A percentile compares a stretch with the other conserved stretches of the same genome.
These are phyloP conservation scores for Mayetiola destructor DNA, from an alignment of 2,888 invertebrate species.

Conservation along the genomic window DNA sequence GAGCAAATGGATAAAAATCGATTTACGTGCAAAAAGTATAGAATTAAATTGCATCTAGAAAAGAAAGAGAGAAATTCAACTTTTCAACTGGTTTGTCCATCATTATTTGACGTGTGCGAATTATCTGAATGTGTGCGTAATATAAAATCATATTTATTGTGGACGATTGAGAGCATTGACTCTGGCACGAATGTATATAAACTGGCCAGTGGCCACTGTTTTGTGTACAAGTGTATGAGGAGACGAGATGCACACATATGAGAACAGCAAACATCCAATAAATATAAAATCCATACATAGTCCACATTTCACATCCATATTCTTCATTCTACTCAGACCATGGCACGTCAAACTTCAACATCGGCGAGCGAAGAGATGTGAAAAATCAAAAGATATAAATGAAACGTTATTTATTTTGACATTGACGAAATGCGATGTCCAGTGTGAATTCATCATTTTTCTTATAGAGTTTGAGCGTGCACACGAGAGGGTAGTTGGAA, in stretches of 20 bases:
- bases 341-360: slow-evolving; percentile 6
- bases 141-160: neutral
- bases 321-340: neutral
- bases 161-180: slow-evolving; percentile 3
- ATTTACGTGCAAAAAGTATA: neutral
- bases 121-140: neutral
- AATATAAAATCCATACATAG: neutral
- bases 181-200: neutral
- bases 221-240: neutral
- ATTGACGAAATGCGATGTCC: slow-evolving; percentile 18
- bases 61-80: neutral
- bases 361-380: neutral
- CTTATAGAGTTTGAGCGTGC: neutral
- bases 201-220: no score
- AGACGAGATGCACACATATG: neutral
- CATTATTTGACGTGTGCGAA: neutral
- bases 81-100: neutral
- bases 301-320: no score
- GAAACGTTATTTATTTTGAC: slow-evolving; percentile 17
- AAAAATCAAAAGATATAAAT: slow-evolving; percentile 14
- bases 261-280: no score
- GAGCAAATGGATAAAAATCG: neutral
- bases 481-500: neutral
- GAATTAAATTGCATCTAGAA: slow-evolving; percentile 1
- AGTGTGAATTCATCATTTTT: slow-evolving; percentile 18